A percentile compares a stretch with the other conserved stretches of the same genome.
Conservation (phyloP, 2,113 vertebrate genomes). For the Myotis yumanensis region DNA sequence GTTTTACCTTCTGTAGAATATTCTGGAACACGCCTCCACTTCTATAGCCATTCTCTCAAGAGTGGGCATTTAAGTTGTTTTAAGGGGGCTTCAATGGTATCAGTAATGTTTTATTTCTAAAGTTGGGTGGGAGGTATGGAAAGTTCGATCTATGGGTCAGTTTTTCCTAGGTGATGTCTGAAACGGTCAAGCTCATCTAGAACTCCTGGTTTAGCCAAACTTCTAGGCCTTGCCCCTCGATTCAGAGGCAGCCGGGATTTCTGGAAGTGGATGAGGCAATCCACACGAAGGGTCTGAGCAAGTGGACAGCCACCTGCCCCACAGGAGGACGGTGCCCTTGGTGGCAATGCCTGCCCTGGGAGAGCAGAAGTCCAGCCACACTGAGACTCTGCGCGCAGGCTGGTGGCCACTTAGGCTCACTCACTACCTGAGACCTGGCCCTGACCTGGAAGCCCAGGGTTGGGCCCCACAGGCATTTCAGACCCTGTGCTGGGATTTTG, state of each 20-base stretch:
- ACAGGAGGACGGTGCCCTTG: no score
- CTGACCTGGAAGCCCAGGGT: not conserved
- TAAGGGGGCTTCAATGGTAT: not conserved
- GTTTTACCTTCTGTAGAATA: not conserved
- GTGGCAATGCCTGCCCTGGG: rapidly evolving
- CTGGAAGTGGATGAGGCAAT: not conserved
- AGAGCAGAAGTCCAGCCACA: not conserved
- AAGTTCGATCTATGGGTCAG: not conserved
- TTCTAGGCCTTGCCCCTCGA: not conserved
- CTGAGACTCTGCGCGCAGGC: rapidly evolving
- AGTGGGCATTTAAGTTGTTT: not conserved
- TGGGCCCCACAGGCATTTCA: not conserved
- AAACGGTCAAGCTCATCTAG: not conserved
- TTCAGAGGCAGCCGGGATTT: not conserved
- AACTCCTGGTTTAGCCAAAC: not conserved
- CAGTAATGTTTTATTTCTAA: not conserved
- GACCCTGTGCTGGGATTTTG: not conserved
- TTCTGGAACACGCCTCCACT: not conserved
- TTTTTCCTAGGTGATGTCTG: not conserved
- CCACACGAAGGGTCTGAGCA: not conserved
- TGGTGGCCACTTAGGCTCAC: not conserved
- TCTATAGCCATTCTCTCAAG: not conserved
- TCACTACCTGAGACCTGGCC: not conserved
- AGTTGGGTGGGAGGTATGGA: not conserved
- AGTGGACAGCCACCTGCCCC: not conserved